phyloP scores from a whole-genome alignment of 2,888 invertebrate species.

The Gasteruption jaculator region DNA sequence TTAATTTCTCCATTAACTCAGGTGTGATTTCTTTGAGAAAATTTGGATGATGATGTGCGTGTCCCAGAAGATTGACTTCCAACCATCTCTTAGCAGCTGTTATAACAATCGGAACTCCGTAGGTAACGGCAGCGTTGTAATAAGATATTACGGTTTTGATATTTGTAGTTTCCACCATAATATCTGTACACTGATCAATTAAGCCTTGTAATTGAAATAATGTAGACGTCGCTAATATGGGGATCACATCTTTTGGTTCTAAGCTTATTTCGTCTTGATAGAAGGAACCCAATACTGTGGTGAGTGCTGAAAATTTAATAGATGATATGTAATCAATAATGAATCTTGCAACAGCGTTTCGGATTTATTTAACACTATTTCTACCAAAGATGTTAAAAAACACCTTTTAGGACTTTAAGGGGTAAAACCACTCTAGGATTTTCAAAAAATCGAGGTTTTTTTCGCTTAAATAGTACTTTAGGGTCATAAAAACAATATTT shows the following conservation, averaged over 20 bases:
- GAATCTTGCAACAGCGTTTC: too few relatives aligned
- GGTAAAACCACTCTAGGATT: too few relatives aligned
- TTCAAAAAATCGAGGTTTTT: too few relatives aligned
- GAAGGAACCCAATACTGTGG: constrained; percentile 69
- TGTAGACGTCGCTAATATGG: constrained; percentile 69
- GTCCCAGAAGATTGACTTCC: constrained; percentile 63
- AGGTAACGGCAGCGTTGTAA: constrained; percentile 65
- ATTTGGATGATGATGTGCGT: constrained; percentile 56
- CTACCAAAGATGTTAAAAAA: too few relatives aligned
- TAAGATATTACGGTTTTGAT: constrained; percentile 66
- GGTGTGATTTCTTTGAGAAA: constrained; percentile 61
- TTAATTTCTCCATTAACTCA: constrained; percentile 63
- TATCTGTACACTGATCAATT: constrained; percentile 68
- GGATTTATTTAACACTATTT: too few relatives aligned
- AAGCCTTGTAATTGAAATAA: constrained; percentile 70
- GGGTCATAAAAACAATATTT: too few relatives aligned
- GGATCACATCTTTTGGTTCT: constrained; percentile 63
- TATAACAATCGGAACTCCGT: constrained; percentile 63
- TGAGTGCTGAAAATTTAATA: constrained; percentile 59
- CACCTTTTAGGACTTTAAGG: too few relatives aligned
- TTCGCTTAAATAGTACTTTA: too few relatives aligned
- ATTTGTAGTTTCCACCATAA: constrained; percentile 73
- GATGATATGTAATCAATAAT: too few relatives aligned
- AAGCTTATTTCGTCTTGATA: constrained; percentile 71
- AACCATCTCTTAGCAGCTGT: constrained; percentile 67